These are phyloP conservation scores for Cecropterus lyciades DNA, from an alignment of 1,140 invertebrate genomes.

Conservation along the genomic window DNA sequence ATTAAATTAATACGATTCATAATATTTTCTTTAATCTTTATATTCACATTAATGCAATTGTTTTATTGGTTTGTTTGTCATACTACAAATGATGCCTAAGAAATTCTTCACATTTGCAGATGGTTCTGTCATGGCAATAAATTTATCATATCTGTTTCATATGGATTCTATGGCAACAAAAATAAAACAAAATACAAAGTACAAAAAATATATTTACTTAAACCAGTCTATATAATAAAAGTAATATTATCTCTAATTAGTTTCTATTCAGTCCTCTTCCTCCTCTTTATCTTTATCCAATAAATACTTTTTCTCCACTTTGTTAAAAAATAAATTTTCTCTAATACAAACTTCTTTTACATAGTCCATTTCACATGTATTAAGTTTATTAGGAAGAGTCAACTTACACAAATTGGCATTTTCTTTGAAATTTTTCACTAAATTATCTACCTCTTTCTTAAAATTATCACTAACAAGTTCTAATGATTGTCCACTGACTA, in stretches of 20 bases:
- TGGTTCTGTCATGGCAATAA: too few relatives aligned
- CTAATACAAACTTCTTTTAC: slow-evolving; percentile 63
- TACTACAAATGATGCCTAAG: too few relatives aligned
- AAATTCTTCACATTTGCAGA: too few relatives aligned
- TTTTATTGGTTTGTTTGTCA: too few relatives aligned
- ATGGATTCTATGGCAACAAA: too few relatives aligned
- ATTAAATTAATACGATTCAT: too few relatives aligned
- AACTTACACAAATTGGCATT: slow-evolving; percentile 62
- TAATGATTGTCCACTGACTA: slow-evolving; percentile 35
- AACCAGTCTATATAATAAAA: background rate
- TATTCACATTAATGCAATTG: too few relatives aligned
- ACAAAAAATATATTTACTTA: background rate
- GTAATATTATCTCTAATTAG: background rate
- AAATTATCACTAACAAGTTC: slow-evolving; percentile 57
- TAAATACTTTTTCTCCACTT: slow-evolving; percentile 48
- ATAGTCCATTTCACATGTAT: slow-evolving; percentile 62
- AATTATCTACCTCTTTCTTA: slow-evolving; percentile 65
- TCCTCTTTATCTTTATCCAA: slow-evolving; percentile 49
- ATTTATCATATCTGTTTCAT: too few relatives aligned
- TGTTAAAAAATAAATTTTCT: slow-evolving; percentile 68
- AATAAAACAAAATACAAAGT: background rate
- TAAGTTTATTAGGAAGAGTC: slow-evolving; percentile 58
- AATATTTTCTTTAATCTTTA: too few relatives aligned
- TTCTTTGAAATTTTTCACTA: slow-evolving; percentile 70
- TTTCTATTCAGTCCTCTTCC: background rate